phyloP scores from a whole-genome alignment of 2,113 vertebrate genomes.

The Tretioscincus oriximinensis region DNA sequence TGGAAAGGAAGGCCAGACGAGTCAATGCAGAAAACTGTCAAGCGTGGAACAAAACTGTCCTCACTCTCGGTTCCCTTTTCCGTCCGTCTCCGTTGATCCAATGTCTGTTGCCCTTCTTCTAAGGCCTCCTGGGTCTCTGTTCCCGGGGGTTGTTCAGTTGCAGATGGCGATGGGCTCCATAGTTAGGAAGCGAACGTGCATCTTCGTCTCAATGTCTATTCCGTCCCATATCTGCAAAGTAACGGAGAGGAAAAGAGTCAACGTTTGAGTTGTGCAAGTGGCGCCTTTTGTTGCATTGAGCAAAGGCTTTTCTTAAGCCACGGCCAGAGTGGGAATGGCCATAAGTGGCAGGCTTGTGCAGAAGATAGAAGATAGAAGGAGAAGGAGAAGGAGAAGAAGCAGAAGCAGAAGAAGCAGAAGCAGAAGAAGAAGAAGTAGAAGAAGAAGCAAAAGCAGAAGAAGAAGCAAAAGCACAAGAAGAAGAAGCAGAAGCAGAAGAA shows the following conservation, averaged over 20 bases:
- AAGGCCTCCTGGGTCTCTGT: neutral
- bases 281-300: neutral
- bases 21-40: neutral
- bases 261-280: neutral
- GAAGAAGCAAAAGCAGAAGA: too few species aligned
- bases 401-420: too few species aligned
- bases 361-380: too few species aligned
- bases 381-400: too few species aligned
- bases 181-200: slow-evolving; percentile 90
- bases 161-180: slow-evolving; percentile 79
- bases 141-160: slow-evolving; percentile 70
- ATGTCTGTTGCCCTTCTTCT: neutral
- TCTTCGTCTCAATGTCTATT: slow-evolving; percentile 90
- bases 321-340: too few species aligned
- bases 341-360: too few species aligned
- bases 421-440: too few species aligned
- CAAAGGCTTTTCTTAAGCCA: too few species aligned
- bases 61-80: neutral
- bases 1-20: neutral
- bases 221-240: slow-evolving; percentile 84
- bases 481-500: too few species aligned
- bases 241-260: neutral
- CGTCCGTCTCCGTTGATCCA: neutral
- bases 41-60: too few species aligned
- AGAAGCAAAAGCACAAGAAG: too few species aligned